Conservation (phyloP, 2,888 invertebrate genomes). For the Enchytraeus crypticus region DNA sequence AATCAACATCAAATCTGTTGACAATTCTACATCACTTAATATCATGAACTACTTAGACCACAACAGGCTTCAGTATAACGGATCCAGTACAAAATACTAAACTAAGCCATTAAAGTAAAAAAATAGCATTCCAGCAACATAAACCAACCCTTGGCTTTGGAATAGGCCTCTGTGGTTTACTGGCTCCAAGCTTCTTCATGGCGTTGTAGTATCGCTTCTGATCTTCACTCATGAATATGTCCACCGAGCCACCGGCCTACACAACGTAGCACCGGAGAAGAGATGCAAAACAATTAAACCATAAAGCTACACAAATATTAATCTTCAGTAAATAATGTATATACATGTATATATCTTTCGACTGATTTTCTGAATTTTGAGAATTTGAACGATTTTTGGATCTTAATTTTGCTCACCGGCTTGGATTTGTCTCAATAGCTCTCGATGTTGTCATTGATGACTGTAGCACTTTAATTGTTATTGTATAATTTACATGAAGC, state of each 20-base stretch:
- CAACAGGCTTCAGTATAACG: not conserved
- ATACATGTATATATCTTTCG: too few species aligned
- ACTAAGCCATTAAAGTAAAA: not conserved
- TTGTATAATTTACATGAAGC: too few species aligned
- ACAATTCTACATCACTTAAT: not conserved
- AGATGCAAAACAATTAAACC: too few species aligned
- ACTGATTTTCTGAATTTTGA: too few species aligned
- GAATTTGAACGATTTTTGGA: too few species aligned
- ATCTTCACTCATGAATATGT: slow-evolving; percentile 99
- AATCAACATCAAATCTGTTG: not conserved
- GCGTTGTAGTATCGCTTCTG: slow-evolving; percentile 99
- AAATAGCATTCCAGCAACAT: slow-evolving; percentile 32
- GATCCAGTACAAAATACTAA: not conserved
- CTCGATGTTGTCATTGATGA: too few species aligned
- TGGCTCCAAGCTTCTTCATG: slow-evolving; percentile 99
- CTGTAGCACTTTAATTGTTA: too few species aligned
- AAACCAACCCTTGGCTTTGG: slow-evolving; percentile 94
- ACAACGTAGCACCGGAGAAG: too few species aligned
- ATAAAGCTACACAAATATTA: too few species aligned
- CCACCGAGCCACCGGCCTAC: slow-evolving; percentile 84
- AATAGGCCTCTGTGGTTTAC: slow-evolving; percentile 95
- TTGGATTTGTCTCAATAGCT: too few species aligned
- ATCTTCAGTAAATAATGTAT: too few species aligned
- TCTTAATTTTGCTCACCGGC: too few species aligned
- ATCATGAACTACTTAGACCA: not conserved